Evolutionary conservation across 2,888 invertebrate species (phyloP).

Genomic region (Zhuqinia jingwanae): DNA sequence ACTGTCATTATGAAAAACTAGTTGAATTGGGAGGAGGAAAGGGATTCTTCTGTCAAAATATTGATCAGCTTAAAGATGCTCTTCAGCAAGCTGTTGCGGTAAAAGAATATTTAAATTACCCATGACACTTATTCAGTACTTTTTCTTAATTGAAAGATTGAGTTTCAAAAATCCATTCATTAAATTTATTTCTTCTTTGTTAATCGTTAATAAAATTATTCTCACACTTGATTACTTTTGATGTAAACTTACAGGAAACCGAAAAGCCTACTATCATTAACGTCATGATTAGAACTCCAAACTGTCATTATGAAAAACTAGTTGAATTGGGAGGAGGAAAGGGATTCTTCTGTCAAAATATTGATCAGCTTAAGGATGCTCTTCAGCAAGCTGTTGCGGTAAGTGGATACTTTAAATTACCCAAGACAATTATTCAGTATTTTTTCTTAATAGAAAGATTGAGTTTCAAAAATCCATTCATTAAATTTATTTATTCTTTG

Average conservation of each 20-base stretch:
- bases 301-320: constrained; percentile 94
- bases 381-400: constrained; percentile 86
- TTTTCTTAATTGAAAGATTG: too few species aligned
- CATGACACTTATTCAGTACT: too few species aligned
- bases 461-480: too few species aligned
- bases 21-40: constrained; percentile 91
- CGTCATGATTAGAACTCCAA: constrained; percentile 92
- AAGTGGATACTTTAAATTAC: constrained; percentile 61
- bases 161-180: too few species aligned
- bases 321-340: constrained; percentile 91
- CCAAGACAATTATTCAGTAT: too few species aligned
- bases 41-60: constrained; percentile 90
- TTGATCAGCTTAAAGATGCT: constrained; percentile 88
- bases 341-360: constrained; percentile 90
- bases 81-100: constrained; percentile 86
- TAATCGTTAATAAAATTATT: too few species aligned
- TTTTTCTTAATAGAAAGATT: too few species aligned
- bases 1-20: constrained; percentile 94
- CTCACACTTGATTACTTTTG: too few species aligned
- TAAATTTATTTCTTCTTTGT: too few species aligned
- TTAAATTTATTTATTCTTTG: too few species aligned
- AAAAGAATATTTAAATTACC: constrained; percentile 61
- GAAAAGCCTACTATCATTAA: constrained; percentile 94
- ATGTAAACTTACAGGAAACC: constrained; percentile 83
- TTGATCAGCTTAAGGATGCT: constrained; percentile 88